Percentiles rank a stretch among this genome's conserved stretches.
phyloP scores from a whole-genome alignment of 2,113 vertebrate genomes.

The Eudyptes chrysolophus region DNA sequence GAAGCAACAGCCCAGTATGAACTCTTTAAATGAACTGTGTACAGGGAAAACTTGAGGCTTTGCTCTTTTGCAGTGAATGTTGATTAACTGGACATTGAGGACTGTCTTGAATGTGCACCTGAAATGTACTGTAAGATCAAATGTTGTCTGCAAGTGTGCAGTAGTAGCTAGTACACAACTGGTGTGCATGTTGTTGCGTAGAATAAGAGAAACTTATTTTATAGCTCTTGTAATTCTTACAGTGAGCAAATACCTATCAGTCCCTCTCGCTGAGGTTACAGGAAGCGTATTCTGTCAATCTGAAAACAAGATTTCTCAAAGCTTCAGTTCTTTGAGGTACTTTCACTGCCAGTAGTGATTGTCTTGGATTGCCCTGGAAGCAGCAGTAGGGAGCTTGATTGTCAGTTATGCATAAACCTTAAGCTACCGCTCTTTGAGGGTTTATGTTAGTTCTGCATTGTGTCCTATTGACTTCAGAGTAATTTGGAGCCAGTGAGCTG shows the following conservation, averaged over 20 bases:
- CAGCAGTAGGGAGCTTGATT: not conserved
- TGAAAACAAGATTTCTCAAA: not conserved
- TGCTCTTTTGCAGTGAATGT: not conserved
- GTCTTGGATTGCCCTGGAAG: not conserved
- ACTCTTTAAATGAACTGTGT: not conserved
- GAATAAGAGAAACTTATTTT: not conserved
- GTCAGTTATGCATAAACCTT: not conserved
- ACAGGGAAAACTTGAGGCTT: not conserved
- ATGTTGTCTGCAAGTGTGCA: not conserved
- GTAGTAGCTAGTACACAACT: not conserved
- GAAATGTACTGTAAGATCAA: not conserved
- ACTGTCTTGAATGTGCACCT: not conserved
- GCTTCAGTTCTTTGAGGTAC: not conserved
- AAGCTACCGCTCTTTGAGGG: not conserved
- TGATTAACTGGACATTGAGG: not conserved
- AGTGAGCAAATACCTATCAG: rapidly evolving
- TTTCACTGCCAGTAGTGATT: not conserved
- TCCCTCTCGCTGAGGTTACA: not conserved
- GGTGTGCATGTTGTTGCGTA: not conserved
- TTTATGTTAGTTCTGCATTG: not conserved
- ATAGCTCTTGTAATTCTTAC: not conserved
- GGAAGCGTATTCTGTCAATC: not conserved
- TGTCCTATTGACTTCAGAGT: not conserved
- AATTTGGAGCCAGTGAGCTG: not conserved
- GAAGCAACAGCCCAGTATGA: not conserved